Percentiles rank a stretch among this genome's conserved stretches.
Evolutionary conservation across 2,113 vertebrate genomes (phyloP).

Genomic region (Leptocoma aspasia): DNA sequence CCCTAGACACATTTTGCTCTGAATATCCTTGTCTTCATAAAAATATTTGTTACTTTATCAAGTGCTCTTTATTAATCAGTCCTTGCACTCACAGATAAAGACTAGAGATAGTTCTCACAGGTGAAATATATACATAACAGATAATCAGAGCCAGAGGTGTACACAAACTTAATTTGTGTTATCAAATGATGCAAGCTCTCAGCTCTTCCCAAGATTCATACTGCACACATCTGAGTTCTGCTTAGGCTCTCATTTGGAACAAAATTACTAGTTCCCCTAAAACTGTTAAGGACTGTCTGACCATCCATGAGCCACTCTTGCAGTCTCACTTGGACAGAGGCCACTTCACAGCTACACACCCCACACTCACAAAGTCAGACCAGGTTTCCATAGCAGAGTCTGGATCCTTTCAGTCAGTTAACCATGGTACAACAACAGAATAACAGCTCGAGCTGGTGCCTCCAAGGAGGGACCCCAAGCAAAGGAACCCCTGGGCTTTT

Average conservation of each 20-base stretch:
- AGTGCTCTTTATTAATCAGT: neutral
- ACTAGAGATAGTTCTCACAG: neutral
- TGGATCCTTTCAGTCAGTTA: neutral
- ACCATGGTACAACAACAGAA: neutral
- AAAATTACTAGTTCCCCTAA: neutral
- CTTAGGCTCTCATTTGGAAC: neutral
- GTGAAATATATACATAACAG: neutral
- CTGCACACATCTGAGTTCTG: neutral
- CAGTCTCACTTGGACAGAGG: neutral
- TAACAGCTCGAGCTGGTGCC: neutral
- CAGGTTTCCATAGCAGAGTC: neutral
- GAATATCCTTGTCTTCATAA: neutral
- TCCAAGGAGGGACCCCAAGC: rapidly evolving
- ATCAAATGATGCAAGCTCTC: neutral
- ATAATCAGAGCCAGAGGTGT: neutral
- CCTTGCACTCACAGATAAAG: neutral
- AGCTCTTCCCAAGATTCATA: neutral
- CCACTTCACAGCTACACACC: neutral
- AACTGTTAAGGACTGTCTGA: neutral
- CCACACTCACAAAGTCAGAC: neutral
- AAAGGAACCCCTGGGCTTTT: neutral
- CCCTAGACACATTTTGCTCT: neutral
- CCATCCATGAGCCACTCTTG: neutral
- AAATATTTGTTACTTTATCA: neutral
- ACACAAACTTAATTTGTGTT: neutral